phyloP scores from a whole-genome alignment of 2,888 invertebrate genomes.

The Ichneumon xanthorius region DNA sequence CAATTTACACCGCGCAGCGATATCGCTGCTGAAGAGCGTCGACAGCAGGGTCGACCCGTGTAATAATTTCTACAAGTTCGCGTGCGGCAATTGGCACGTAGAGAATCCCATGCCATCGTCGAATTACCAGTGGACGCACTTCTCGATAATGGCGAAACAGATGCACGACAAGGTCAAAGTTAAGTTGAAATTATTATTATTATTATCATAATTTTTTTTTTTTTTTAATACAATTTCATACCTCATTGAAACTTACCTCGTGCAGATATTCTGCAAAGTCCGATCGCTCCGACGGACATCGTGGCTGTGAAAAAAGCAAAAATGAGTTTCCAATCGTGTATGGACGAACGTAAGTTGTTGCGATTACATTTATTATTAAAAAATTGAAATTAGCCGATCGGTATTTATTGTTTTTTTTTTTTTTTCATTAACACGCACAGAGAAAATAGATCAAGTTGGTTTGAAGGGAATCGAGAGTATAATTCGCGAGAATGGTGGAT shows the following conservation, averaged over 20 bases:
- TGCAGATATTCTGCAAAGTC: constrained; percentile 36
- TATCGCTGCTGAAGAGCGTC: constrained; percentile 22
- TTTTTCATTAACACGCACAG: constrained; percentile 11
- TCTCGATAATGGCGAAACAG: background rate
- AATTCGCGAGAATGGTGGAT: constrained; percentile 47
- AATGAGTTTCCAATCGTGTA: constrained; percentile 46
- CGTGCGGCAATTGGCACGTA: constrained; percentile 49
- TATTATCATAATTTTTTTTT: background rate
- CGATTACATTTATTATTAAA: background rate
- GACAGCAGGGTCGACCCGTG: constrained; percentile 51
- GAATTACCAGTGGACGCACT: constrained; percentile 31
- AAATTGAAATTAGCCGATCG: background rate
- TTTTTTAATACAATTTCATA: background rate
- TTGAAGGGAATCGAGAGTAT: constrained; percentile 16
- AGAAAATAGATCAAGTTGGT: constrained; percentile 14
- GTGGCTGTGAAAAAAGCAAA: constrained; percentile 53
- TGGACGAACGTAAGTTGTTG: constrained; percentile 35
- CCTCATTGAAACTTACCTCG: background rate
- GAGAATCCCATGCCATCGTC: constrained; percentile 14
- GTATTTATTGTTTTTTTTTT: background rate
- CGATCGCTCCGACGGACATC: constrained; percentile 9
- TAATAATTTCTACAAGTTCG: constrained; percentile 55
- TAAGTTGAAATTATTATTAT: constrained; percentile 4
- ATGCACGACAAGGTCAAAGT: constrained; percentile 5
- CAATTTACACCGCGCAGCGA: background rate